Conservation (phyloP, 2,113 vertebrate species). For the Crotalus horridus region DNA sequence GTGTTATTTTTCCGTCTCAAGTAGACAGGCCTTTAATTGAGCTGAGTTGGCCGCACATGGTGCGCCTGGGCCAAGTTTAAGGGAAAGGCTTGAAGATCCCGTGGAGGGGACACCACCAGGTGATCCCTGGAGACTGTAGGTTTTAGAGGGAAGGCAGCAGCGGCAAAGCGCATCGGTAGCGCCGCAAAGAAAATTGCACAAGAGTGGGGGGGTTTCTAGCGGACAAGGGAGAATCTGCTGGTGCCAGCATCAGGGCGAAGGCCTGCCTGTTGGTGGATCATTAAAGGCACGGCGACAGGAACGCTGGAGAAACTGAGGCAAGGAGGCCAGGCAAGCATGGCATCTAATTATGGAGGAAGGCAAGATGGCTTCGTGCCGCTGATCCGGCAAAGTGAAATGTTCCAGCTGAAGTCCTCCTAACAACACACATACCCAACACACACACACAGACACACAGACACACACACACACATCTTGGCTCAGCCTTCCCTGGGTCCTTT, state of each 20-base stretch:
- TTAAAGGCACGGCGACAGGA: not conserved
- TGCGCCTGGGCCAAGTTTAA: too few species aligned
- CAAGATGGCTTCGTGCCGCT: accelerated
- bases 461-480: not conserved
- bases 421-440: not conserved
- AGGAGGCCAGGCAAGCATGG: not conserved
- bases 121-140: too few species aligned
- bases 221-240: not conserved
- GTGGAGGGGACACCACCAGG: too few species aligned
- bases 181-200: not conserved
- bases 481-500: not conserved
- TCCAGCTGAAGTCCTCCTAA: slow-evolving; percentile 9
- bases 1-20: too few species aligned
- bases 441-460: too few species aligned
- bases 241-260: not conserved
- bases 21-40: too few species aligned
- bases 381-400: not conserved
- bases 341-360: accelerated
- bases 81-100: too few species aligned
- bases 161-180: not conserved
- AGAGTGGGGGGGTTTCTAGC: not conserved
- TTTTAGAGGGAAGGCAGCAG: too few species aligned
- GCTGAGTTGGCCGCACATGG: too few species aligned
- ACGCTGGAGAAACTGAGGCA: not conserved
- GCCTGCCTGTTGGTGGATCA: not conserved